Conservation (phyloP, 2,113 vertebrate genomes). For the Puma concolor region DNA sequence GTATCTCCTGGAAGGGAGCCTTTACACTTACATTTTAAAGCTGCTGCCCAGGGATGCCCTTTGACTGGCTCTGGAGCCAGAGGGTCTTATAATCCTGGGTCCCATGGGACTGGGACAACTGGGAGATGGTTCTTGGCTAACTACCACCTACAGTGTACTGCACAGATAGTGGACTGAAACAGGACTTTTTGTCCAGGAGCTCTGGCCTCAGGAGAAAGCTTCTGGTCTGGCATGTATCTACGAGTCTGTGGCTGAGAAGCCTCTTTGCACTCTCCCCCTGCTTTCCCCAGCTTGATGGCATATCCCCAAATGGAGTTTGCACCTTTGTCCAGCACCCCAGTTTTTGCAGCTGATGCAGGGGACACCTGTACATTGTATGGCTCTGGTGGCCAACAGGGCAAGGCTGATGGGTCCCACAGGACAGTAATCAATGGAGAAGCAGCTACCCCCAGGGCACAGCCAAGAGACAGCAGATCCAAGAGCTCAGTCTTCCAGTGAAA, state of each 20-base stretch:
- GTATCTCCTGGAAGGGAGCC: neutral
- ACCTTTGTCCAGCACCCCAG: neutral
- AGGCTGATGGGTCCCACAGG: neutral
- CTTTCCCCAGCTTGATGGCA: neutral
- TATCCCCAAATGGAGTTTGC: neutral
- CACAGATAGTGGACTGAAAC: neutral
- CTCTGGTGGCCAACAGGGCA: neutral
- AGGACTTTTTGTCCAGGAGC: neutral
- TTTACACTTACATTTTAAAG: neutral
- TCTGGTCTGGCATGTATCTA: neutral
- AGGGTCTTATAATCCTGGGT: neutral
- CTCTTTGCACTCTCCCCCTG: too few relatives aligned
- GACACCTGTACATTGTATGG: neutral
- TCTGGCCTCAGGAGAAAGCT: neutral
- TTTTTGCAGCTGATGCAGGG: neutral
- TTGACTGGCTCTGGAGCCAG: too few relatives aligned
- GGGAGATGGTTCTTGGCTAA: neutral
- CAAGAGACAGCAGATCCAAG: neutral
- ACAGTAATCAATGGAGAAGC: neutral
- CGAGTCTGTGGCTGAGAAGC: neutral
- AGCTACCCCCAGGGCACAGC: neutral
- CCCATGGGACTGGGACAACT: neutral
- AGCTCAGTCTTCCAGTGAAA: neutral
- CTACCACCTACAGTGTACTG: too few relatives aligned
- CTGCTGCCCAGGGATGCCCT: neutral